Base-by-base conservation (phyloP, 1,140 invertebrate genomes). In the Gryllus bimaculatus region DNA sequence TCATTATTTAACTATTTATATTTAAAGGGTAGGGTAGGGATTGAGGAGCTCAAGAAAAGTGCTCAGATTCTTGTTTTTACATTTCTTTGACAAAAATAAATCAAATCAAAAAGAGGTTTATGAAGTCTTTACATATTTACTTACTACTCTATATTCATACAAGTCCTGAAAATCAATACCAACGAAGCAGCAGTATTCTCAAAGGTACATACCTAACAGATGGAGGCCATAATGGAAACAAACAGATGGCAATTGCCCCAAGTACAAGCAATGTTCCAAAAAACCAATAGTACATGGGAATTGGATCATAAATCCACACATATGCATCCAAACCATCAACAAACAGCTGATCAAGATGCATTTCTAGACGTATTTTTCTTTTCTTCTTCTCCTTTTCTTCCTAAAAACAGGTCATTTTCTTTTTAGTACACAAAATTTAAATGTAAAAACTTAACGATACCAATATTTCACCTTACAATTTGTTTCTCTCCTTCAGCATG, bases 301-400 rank as follows among this genome's bases (percentile, higher is more conserved):
- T 96, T 8, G 98, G 98, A 86, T 99, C 98, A 87, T 98, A 99
- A 79, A 99, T 94, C 98, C 98, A 99, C 18, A 99, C 98, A 87
- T 99, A 99, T 7, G 98, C 95, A 87, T 99, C 96, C 49, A 93
- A 90, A 73, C 93, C 94, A 87, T 99, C 98, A 7, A 96, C 90
- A 88, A 99, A 98, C 82, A 92, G 86, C 86, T 99, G 96, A 81
- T 98, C 94, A 83, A 96, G 90, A 87, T 98, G 96, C 96, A 99
- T 98, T 86, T 98, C 96, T 15, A 99, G 85, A 73, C 96, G 92
- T 78, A 94, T 87, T 84, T 91, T 91, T 78, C 89, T 89, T 82
- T 91, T 90, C 83, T 90, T 85, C 85, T 85, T 86, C 74, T 85
- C 83, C 82, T 85, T 86, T 79, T 85, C 82, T 77, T 85, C 83